A percentile compares a stretch with the other conserved stretches of the same genome.
Conservation (phyloP, 2,797 vertebrate species). For the Pseudochirops corinnae region DNA sequence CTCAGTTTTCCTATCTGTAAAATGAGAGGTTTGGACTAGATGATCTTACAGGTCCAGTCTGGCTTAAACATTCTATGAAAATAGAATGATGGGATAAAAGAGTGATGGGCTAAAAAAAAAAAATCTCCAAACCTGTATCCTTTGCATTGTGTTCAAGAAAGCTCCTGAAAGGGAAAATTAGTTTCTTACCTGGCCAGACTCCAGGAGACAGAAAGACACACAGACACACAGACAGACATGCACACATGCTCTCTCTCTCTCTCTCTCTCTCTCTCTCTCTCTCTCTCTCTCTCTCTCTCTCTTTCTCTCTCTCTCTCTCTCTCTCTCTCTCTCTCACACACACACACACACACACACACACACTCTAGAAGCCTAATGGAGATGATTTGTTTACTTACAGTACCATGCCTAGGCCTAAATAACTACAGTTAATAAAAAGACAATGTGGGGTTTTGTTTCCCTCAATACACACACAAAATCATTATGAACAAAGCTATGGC, state of each 20-base stretch:
- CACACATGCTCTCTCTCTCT: too few species aligned
- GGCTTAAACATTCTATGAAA: not conserved
- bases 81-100: too few species aligned
- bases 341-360: too few species aligned
- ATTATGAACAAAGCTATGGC: not conserved
- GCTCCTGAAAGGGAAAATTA: not conserved
- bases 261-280: too few species aligned
- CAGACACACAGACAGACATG: too few species aligned
- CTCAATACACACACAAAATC: not conserved
- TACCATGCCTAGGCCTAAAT: not conserved
- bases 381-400: rapidly evolving
- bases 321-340: not conserved
- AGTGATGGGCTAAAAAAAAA: not conserved
- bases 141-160: not conserved
- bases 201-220: too few species aligned
- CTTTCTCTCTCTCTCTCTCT: too few species aligned
- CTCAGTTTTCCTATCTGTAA: not conserved
- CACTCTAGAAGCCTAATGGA: rapidly evolving
- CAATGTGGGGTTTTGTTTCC: rapidly evolving
- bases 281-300: too few species aligned
- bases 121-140: not conserved
- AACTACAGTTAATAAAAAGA: not conserved
- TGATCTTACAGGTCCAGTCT: not conserved
- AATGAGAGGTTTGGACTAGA: not conserved
- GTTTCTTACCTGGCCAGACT: not conserved